Evolutionary conservation across 2,797 vertebrate genomes (phyloP), one percentile per base, ranked within the genome.

Genomic region (Falco columbarius): DNA sequence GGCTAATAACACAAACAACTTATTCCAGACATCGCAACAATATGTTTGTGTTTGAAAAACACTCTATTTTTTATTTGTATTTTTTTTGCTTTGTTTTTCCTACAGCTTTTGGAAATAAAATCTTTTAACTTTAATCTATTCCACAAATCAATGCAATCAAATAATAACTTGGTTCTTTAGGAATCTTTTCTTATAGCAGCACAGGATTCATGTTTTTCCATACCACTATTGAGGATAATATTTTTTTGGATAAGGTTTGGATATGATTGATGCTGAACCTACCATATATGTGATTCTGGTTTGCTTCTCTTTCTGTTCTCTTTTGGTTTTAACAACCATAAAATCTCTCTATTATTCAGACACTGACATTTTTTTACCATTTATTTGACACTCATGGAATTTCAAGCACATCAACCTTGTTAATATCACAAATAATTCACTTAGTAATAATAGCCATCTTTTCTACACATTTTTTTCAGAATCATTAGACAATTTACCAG

Each of bases 1-100:
- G 75, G 40, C n/a, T 96, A 93, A 93, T 90, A 87, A 42, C 40
- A 91, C n/a, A 81, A 93, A 77, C 34, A 83, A 55, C 27, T 32
- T 94, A 32, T 95, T 93, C 30, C 52, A 91, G n/a, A 81, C 44
- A 74, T 51, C 36, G 36, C 36, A 75, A 66, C 58, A 91, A 73
- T 61, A 38, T 38, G 36, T 38, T 38, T 38, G 36, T 38, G 55
- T 2, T 85, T 24, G 46, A 91, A 89, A 89, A 71, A 15, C 22
- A 38, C 3, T 55, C 3, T 0, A 1, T 27, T 62, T 67, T 40
- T 44, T 17, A 44, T 44, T 44, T 22, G 24, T 11, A 15, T 23
- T 68, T 83, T 83, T 83, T 55, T 65, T 34, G 18, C 6, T 63
- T 90, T 67, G 5, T 36, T 87, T 89, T 87, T 67, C 21, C 84